phyloP scores from a whole-genome alignment of 2,797 vertebrate genomes.

The Acipenser ruthenus region DNA sequence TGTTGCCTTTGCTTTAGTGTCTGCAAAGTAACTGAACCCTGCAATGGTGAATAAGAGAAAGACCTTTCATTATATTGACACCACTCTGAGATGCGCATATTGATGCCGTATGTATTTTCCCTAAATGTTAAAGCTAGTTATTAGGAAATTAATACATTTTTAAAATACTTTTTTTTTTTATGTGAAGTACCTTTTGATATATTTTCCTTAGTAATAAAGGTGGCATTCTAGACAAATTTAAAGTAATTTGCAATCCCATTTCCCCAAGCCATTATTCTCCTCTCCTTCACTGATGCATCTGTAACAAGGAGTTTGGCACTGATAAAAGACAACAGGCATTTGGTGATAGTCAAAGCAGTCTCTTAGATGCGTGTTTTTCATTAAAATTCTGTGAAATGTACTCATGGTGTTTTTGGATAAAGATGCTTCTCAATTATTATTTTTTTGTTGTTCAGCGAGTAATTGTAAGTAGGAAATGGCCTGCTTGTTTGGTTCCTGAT shows the following conservation, averaged over 20 bases:
- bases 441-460: constrained; percentile 76
- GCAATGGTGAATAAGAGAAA: constrained; percentile 60
- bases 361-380: constrained; percentile 70
- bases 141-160: constrained; percentile 70
- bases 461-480: constrained; percentile 89
- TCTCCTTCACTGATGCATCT: constrained; percentile 50
- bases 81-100: constrained; percentile 51
- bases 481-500: constrained; percentile 93
- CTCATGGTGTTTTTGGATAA: constrained; percentile 63
- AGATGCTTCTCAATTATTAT: constrained; percentile 61
- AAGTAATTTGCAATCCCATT: constrained; percentile 63
- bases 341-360: constrained; percentile 64
- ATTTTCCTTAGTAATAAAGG: constrained; percentile 74
- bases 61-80: constrained; percentile 59
- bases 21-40: constrained; percentile 30
- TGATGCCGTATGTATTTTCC: constrained; percentile 65
- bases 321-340: constrained; percentile 64
- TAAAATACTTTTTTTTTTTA: constrained; percentile 67
- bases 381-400: constrained; percentile 66
- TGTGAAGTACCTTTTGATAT: constrained; percentile 70
- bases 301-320: constrained; percentile 43
- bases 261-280: constrained; percentile 58
- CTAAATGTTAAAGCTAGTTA: constrained; percentile 75
- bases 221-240: constrained; percentile 57
- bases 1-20: neutral